Conservation (phyloP, 2,797 vertebrate genomes). For the Pempheris klunzingeri region DNA sequence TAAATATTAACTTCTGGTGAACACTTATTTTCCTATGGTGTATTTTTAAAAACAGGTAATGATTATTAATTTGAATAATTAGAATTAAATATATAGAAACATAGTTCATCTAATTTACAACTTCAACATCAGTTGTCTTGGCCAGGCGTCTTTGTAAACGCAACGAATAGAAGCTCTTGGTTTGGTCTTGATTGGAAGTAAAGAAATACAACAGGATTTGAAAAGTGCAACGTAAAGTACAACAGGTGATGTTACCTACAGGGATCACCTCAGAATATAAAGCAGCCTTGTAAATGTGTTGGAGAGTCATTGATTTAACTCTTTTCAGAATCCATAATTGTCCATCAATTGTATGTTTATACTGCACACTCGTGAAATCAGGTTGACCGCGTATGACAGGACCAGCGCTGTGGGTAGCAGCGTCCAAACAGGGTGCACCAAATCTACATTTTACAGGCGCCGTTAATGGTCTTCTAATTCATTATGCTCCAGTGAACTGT, state of each 20-base stretch:
- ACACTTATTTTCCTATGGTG: background rate
- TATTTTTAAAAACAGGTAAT: background rate
- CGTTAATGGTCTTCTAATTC: slow-evolving; percentile 26
- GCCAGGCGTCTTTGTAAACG: background rate
- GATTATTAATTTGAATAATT: slow-evolving; percentile 10
- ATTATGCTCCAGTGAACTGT: slow-evolving; percentile 30
- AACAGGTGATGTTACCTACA: background rate
- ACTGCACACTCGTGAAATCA: background rate
- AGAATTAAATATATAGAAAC: slow-evolving; percentile 1
- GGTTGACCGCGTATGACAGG: background rate
- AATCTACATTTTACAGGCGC: slow-evolving; percentile 18
- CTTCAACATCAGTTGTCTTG: background rate
- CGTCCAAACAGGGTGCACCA: background rate
- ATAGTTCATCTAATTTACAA: background rate
- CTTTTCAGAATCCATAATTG: background rate
- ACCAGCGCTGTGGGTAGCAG: background rate
- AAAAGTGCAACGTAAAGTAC: background rate
- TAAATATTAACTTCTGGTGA: slow-evolving; percentile 15
- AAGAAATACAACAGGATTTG: background rate
- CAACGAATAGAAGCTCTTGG: background rate
- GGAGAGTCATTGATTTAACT: background rate
- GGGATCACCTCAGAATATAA: background rate
- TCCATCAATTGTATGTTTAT: background rate
- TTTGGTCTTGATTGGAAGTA: background rate
- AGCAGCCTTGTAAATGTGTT: background rate